Evolutionary conservation across 2,113 vertebrate genomes (phyloP).

Genomic region (Platichthys flesus): DNA sequence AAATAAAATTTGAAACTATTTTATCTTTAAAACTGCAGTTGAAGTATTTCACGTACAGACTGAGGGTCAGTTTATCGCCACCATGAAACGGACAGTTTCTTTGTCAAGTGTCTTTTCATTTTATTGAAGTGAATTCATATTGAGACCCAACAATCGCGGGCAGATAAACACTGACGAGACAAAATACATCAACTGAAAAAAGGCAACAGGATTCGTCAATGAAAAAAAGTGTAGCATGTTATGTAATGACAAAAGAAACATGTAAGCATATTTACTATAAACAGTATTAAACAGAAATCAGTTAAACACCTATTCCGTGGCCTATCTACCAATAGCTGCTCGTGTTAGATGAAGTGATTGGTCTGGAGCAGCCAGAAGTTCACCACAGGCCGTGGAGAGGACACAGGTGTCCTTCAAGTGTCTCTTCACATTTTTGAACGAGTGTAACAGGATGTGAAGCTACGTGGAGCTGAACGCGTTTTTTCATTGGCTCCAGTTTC

Average conservation of each 20-base stretch:
- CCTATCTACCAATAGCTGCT: constrained; percentile 6
- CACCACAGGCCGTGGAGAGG: constrained; percentile 10
- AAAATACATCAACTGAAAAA: constrained; percentile 44
- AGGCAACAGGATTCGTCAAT: constrained; percentile 63
- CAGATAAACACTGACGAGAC: constrained; percentile 51
- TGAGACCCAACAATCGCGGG: constrained; percentile 46
- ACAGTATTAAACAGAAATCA: constrained; percentile 48
- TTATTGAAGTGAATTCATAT: constrained; percentile 70
- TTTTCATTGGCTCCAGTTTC: constrained; percentile 9
- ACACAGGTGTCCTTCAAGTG: background rate
- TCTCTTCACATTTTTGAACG: constrained; percentile 3
- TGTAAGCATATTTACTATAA: constrained; percentile 14
- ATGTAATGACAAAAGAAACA: constrained; percentile 26
- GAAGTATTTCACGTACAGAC: too few relatives aligned
- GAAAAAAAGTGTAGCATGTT: constrained; percentile 28
- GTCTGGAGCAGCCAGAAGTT: constrained; percentile 37
- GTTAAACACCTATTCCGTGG: constrained; percentile 21
- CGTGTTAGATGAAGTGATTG: constrained; percentile 20
- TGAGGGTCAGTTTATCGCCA: too few relatives aligned
- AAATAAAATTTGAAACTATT: too few relatives aligned
- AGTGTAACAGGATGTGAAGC: background rate
- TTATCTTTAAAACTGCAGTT: too few relatives aligned
- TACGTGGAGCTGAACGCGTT: background rate
- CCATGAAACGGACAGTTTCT: too few relatives aligned
- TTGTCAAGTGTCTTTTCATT: constrained; percentile 36